A percentile compares a stretch with the other conserved stretches of the same genome.
These are phyloP conservation scores for Mesoclemmys tuberculata DNA, from an alignment of 2,113 vertebrate genomes.

Conservation along the genomic window DNA sequence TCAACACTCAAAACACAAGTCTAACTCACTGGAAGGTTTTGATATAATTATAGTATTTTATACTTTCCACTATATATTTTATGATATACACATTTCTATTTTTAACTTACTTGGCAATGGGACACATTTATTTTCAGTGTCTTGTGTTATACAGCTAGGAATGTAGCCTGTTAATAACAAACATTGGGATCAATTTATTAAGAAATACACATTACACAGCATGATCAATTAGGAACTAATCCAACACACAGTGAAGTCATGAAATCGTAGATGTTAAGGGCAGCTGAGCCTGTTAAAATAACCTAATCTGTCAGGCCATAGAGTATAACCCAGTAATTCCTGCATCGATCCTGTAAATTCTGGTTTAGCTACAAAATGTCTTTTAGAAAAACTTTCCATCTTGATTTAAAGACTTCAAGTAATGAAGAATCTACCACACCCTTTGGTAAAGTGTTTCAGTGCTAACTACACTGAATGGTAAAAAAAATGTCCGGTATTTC, in stretches of 20 bases:
- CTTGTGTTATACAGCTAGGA: background rate
- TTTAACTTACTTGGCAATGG: background rate
- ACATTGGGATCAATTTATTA: no score
- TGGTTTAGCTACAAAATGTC: background rate
- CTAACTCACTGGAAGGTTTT: background rate
- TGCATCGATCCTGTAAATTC: background rate
- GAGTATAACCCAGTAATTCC: background rate
- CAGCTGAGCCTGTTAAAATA: background rate
- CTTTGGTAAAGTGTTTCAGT: background rate
- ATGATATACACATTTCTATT: background rate
- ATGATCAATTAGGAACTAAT: no score
- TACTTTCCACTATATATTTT: background rate
- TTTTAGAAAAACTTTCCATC: background rate
- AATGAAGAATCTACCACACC: background rate
- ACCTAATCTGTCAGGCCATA: background rate
- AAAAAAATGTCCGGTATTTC: background rate
- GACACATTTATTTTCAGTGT: background rate
- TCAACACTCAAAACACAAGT: background rate
- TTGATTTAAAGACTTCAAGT: background rate
- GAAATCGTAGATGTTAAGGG: background rate
- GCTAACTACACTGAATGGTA: background rate
- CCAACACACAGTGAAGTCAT: no score
- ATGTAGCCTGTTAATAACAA: background rate
- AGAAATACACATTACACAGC: no score
- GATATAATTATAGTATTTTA: background rate